Evolutionary conservation across 2,113 vertebrate species (phyloP).

Genomic region (Calyptomena viridis): DNA sequence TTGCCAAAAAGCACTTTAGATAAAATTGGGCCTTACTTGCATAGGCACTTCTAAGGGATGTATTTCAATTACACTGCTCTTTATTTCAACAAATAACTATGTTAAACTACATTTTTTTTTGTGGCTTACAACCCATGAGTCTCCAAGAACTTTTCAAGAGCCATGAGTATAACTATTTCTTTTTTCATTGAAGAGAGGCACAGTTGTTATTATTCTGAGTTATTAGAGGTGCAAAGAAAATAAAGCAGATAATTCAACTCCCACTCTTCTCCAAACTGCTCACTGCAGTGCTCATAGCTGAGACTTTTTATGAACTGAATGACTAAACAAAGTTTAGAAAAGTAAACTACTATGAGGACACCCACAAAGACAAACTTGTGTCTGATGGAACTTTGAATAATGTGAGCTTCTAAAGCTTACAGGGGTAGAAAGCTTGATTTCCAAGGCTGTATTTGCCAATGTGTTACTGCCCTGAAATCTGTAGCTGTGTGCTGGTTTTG

Average conservation of each 20-base stretch:
- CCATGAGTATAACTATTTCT: not conserved
- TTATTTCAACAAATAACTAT: not conserved
- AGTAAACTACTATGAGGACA: not conserved
- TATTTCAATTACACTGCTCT: not conserved
- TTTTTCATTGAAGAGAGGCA: not conserved
- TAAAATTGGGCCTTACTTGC: not conserved
- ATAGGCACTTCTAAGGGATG: not conserved
- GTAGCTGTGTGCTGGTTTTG: not conserved
- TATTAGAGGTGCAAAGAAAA: not conserved
- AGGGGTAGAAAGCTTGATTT: not conserved
- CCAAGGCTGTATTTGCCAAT: not conserved
- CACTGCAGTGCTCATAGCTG: accelerated
- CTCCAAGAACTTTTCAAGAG: not conserved
- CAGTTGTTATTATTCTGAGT: not conserved
- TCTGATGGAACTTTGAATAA: not conserved
- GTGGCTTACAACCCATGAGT: not conserved
- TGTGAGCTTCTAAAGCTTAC: not conserved
- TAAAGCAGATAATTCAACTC: not conserved
- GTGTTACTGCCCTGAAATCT: not conserved
- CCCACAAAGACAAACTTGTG: not conserved
- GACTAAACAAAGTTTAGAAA: not conserved
- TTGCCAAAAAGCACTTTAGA: not conserved
- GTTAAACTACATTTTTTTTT: not conserved
- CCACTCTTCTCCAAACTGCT: not conserved
- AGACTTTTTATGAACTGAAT: not conserved